Conservation (phyloP, 1,140 invertebrate genomes). For the Caerostris extrusa region DNA sequence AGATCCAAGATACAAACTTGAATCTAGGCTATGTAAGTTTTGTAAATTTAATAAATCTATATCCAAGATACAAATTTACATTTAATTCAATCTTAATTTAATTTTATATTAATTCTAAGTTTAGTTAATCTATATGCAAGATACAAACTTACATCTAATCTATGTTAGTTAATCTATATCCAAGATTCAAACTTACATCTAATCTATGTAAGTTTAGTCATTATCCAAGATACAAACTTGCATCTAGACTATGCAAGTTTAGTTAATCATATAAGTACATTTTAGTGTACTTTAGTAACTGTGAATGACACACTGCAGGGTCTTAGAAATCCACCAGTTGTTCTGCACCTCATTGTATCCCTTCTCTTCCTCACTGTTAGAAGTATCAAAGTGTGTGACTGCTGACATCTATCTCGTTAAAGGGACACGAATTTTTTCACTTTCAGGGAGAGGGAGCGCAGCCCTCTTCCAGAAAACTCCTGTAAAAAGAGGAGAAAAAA, state of each 20-base stretch:
- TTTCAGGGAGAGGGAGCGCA: conserved; percentile 1
- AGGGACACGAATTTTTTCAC: conserved; percentile 67
- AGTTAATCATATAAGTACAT: conserved; percentile 27
- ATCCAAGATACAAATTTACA: too few relatives aligned
- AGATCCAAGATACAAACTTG: too few relatives aligned
- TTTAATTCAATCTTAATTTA: too few relatives aligned
- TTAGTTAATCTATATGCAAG: too few relatives aligned
- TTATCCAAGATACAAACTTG: not conserved
- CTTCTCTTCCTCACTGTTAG: not conserved
- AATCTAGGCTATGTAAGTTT: too few relatives aligned
- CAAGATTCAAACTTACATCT: too few relatives aligned
- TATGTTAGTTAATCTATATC: too few relatives aligned
- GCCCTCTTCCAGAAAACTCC: not conserved
- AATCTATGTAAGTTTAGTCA: too few relatives aligned
- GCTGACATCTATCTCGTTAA: conserved; percentile 71
- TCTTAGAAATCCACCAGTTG: not conserved
- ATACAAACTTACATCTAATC: too few relatives aligned
- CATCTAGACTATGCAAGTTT: not conserved
- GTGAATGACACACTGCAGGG: not conserved
- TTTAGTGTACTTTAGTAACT: conserved; percentile 3
- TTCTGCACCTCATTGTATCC: not conserved
- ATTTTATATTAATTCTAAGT: too few relatives aligned
- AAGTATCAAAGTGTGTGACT: not conserved
- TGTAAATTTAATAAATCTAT: too few relatives aligned
- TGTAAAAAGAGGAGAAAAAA: not conserved